Conservation (phyloP, 2,888 invertebrate genomes). For the Yponomeuta plumbellus region DNA sequence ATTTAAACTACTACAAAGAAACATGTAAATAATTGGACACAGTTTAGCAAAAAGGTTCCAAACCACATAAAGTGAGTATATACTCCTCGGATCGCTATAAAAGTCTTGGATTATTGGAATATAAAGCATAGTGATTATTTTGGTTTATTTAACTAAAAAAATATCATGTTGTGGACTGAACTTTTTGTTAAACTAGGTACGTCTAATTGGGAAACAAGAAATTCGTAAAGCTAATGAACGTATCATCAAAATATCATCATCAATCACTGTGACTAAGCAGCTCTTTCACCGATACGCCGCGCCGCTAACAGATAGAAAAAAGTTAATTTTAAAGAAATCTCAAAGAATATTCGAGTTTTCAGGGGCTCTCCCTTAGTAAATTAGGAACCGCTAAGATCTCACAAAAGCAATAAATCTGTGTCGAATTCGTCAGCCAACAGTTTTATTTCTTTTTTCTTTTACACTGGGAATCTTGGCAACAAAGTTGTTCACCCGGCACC, state of each 20-base stretch:
- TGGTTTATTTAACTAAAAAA: no score
- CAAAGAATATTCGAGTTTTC: neutral
- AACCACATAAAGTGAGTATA: no score
- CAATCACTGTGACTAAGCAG: neutral
- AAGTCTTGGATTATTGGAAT: no score
- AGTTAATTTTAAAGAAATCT: neutral
- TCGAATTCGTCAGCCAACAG: constrained; percentile 61
- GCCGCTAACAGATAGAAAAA: neutral
- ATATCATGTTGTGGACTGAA: no score
- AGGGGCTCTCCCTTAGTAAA: constrained; percentile 30
- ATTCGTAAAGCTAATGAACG: no score
- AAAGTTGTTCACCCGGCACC: constrained; percentile 40
- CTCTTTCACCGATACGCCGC: neutral
- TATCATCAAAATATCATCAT: neutral
- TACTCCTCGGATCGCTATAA: no score
- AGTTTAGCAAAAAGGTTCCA: no score
- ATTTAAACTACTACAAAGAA: no score
- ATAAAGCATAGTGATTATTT: no score
- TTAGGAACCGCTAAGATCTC: constrained; percentile 55
- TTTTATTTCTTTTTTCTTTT: constrained; percentile 54
- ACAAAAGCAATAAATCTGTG: constrained; percentile 58
- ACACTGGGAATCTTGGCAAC: constrained; percentile 43
- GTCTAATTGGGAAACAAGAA: no score
- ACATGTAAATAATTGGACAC: no score
- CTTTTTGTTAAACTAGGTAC: no score